A percentile compares a stretch with the other conserved stretches of the same genome.
phyloP scores from a whole-genome alignment of 2,888 invertebrate species.

The Macaria notata region DNA sequence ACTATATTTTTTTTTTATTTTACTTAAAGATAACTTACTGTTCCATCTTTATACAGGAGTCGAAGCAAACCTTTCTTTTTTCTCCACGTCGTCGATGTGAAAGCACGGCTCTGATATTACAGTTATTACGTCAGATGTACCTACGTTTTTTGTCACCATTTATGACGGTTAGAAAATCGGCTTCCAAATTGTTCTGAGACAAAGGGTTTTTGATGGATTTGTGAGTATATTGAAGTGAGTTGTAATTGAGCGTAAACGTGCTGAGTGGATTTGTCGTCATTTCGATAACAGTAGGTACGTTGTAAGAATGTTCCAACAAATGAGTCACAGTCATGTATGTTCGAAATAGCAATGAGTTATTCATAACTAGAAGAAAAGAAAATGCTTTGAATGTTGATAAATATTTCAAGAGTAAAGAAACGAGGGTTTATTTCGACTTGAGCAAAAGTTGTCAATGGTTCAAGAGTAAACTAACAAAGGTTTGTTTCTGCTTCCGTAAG shows the following conservation, averaged over 20 bases:
- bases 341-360: too few species aligned
- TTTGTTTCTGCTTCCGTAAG: too few species aligned
- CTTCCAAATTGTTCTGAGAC: conserved; percentile 22
- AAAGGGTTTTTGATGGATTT: conserved; percentile 15
- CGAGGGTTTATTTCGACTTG: too few species aligned
- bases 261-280: conserved; percentile 1
- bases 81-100: conserved; percentile 30
- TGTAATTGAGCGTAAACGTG: conserved; percentile 13
- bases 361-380: too few species aligned
- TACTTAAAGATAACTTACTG: conserved; percentile 21
- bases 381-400: too few species aligned
- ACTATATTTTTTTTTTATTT: too few species aligned
- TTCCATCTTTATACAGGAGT: background rate
- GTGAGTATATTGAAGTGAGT: conserved; percentile 11
- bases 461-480: too few species aligned
- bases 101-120: conserved; percentile 52
- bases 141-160: conserved; percentile 37
- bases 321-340: too few species aligned
- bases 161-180: conserved; percentile 38
- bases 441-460: too few species aligned
- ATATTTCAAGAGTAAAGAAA: too few species aligned
- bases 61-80: conserved; percentile 4
- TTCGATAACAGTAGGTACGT: background rate
- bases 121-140: conserved; percentile 39
- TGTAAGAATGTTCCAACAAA: too few species aligned